Evolutionary conservation across 2,797 vertebrate species (phyloP).

Genomic region (Trachurus trachurus): DNA sequence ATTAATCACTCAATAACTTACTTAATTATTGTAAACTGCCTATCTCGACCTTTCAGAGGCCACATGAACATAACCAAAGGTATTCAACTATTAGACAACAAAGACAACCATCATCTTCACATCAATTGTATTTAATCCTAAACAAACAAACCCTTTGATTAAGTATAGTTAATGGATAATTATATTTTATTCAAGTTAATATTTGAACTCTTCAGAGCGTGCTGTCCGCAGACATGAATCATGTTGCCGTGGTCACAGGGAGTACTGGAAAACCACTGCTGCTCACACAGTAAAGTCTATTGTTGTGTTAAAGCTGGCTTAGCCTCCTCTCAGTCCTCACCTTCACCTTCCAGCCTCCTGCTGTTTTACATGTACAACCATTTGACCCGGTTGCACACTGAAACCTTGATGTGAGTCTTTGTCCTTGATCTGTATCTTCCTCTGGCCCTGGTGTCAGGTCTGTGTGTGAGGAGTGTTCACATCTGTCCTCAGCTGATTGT

Average conservation of each 20-base stretch:
- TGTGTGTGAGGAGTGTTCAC: slow-evolving; percentile 9
- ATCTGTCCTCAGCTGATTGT: not conserved
- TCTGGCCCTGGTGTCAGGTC: not conserved
- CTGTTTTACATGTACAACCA: not conserved
- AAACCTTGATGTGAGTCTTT: not conserved
- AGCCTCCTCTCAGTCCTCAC: not conserved
- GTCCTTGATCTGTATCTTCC: not conserved
- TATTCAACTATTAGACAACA: not conserved
- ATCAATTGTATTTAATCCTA: too few relatives aligned
- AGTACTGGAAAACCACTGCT: not conserved
- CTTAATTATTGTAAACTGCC: too few relatives aligned
- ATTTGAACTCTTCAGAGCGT: too few relatives aligned
- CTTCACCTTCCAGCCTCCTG: not conserved
- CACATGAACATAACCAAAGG: too few relatives aligned
- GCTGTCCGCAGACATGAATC: not conserved
- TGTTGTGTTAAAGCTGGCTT: slow-evolving; percentile 10
- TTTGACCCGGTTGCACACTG: not conserved
- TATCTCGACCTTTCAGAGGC: too few relatives aligned
- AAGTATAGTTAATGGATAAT: too few relatives aligned
- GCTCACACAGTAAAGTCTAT: not conserved
- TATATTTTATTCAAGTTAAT: too few relatives aligned
- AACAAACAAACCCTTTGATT: too few relatives aligned
- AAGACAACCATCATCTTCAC: not conserved
- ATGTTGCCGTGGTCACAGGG: not conserved
- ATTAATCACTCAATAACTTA: too few relatives aligned